These are phyloP conservation scores for Oreotrochilus melanogaster DNA, from an alignment of 2,113 vertebrate species.

Conservation along the genomic window DNA sequence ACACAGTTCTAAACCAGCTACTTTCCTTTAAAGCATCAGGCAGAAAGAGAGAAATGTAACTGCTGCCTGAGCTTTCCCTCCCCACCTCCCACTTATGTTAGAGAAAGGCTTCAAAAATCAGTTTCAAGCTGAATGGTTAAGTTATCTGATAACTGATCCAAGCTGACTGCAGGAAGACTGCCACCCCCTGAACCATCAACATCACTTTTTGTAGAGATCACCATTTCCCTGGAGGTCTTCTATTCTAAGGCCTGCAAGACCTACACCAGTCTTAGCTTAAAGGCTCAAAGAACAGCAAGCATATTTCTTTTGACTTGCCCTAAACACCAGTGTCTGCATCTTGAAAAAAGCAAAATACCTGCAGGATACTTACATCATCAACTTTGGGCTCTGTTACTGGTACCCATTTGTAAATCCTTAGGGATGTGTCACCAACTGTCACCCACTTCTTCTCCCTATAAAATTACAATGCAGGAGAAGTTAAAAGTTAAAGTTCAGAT, in stretches of 20 bases:
- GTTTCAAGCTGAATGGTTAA: not conserved
- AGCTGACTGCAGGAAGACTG: not conserved
- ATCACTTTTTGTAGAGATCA: not conserved
- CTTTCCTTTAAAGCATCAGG: not conserved
- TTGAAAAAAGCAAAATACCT: not conserved
- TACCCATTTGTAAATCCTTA: slow-evolving; percentile 99
- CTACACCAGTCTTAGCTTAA: not conserved
- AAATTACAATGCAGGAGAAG: slow-evolving; percentile 57
- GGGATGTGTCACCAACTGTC: slow-evolving; percentile 96
- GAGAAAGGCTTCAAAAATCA: not conserved
- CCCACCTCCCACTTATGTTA: not conserved
- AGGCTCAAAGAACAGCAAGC: not conserved
- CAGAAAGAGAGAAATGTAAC: not conserved
- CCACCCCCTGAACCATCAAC: not conserved
- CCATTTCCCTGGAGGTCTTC: not conserved
- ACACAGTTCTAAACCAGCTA: not conserved
- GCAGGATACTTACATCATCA: slow-evolving; percentile 89
- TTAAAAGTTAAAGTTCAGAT: not conserved
- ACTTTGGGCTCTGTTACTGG: slow-evolving; percentile 96
- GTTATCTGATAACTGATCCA: not conserved
- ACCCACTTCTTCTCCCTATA: slow-evolving; percentile 99
- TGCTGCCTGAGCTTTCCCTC: not conserved
- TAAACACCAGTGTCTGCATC: not conserved
- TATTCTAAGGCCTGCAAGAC: not conserved
- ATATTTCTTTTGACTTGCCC: not conserved